A percentile compares a stretch with the other conserved stretches of the same genome.
Conservation (phyloP, 2,888 invertebrate species). For the Oligia fasciuncula region DNA sequence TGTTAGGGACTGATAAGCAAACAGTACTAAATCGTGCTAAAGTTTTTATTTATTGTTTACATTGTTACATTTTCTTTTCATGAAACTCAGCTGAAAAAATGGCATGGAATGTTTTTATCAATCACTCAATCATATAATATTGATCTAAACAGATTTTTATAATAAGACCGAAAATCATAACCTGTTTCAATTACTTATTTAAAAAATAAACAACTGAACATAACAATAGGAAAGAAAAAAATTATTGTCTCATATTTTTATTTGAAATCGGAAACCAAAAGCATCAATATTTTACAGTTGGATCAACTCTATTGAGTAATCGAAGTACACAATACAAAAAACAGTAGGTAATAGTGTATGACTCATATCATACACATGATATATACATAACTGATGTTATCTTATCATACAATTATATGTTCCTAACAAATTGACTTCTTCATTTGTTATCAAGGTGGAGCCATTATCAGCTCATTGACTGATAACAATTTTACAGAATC, state of each 20-base stretch:
- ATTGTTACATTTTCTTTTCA: background rate
- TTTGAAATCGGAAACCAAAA: background rate
- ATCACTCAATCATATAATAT: background rate
- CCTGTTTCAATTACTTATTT: background rate
- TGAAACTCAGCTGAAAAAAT: background rate
- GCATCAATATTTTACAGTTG: conserved; percentile 9
- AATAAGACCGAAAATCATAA: background rate
- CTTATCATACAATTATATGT: conserved; percentile 62
- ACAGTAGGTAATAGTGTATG: conserved; percentile 33
- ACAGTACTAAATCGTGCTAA: background rate
- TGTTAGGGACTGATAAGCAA: background rate
- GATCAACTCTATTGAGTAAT: background rate
- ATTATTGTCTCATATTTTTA: background rate
- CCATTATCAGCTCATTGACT: conserved; percentile 51
- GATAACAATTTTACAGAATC: conserved; percentile 46
- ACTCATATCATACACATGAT: conserved; percentile 39
- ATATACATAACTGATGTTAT: conserved; percentile 30
- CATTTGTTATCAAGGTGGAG: conserved; percentile 51
- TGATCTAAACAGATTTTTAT: background rate
- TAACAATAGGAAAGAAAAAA: background rate
- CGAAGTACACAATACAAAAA: conserved; percentile 8
- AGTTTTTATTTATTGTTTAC: conserved; percentile 38
- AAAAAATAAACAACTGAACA: background rate
- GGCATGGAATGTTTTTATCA: background rate
- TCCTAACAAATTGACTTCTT: conserved; percentile 51